Evolutionary conservation across 1,140 invertebrate genomes (phyloP), one percentile per base, ranked within the genome.

Genomic region (Papilio dardanus): DNA sequence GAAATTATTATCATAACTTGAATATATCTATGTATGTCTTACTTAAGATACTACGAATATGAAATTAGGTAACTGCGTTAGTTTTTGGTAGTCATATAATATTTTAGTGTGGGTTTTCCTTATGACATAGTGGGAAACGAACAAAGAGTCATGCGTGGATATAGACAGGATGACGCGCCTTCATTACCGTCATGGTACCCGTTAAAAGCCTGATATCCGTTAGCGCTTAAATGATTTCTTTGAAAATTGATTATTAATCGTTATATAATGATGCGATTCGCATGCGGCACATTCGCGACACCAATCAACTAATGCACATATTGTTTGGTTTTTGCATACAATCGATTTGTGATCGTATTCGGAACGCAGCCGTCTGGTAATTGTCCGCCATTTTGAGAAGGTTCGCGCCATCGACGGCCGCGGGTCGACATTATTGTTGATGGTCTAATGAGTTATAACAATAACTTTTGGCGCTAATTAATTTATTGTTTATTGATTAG

Each of bases 401-500:
- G 75, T 86, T 86, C 77, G 81, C 78, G 79, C 85, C 79, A 79
- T 74, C 78, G 74, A 78, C 46, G 79, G 79, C 31, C 31, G 74
- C 80, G 50, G 80, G 80, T 21, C 33, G 74, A 75, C 82, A 81
- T 78, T 83, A 78, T 83, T 80, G 69, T 77, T 66, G 74, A 77
- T 75, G 75, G 75, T 79, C 83, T 79, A 82, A 86, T 85, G 81
- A 79, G 81, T 81, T 71, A 78, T 75, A 82, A 86, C 86, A 86
- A 85, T 86, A 68, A 73, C 66, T 71, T 73, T 73, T 73, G 71
- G 46, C 78, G 54, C 58, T 75, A 71, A 77, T 71, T 81, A 76
- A 81, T 79, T 87, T 85, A 83, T 86, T 83, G 79, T 82, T 82
- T 83, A 81, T 81, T 85, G 83, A 85, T 83, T 83, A 77, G 78